Evolutionary conservation across 2,888 invertebrate genomes (phyloP), one percentile per base, ranked within the genome.

Genomic region (Pyralis farinalis): DNA sequence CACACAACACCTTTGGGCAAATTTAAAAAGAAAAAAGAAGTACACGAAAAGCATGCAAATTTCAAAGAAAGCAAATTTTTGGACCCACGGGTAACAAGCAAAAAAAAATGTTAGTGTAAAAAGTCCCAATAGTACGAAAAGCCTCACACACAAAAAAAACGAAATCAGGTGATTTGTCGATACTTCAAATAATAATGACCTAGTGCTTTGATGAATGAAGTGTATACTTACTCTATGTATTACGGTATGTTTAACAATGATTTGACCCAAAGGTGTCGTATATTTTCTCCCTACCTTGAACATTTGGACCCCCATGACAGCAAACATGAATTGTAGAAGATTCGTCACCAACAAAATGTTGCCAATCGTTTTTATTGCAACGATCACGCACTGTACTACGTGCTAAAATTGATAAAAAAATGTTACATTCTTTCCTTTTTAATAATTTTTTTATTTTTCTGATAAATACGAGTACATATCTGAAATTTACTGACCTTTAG

Each of bases 281-380:
- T 25, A 5, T 50, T 52, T 58, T 43, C 60, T 59, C 90, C 94
- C 93, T 95, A 98, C 98, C 97, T 99, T 99, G 93, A 99, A 99
- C 87, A 99, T 95, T 92, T 99, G 99, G 87, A 99, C 99, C 91
- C 99, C 99, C 92, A 99, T 99, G 85, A 99, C 98, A 76, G 99
- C 98, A 91, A 99, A 99, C 98, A 99, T 99, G 94, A 99, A 99
- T 92, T 98, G 97, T 71, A 99, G 97, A 82, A 99, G 96, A 91
- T 98, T 98, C 90, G 99, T 99, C 91, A 99, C 99, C 93, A 99
- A 93, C 93, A 99, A 97, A 91, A 99, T 99, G 94, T 99, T 99
- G 90, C 99, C 98, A 90, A 98, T 98, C 88, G 98, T 98, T 93
- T 97, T 97, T 82, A 98, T 96, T 73, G 98, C 98, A 89, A 98